These are phyloP conservation scores for Casuarius casuarius DNA, from an alignment of 2,113 vertebrate species.

Conservation along the genomic window DNA sequence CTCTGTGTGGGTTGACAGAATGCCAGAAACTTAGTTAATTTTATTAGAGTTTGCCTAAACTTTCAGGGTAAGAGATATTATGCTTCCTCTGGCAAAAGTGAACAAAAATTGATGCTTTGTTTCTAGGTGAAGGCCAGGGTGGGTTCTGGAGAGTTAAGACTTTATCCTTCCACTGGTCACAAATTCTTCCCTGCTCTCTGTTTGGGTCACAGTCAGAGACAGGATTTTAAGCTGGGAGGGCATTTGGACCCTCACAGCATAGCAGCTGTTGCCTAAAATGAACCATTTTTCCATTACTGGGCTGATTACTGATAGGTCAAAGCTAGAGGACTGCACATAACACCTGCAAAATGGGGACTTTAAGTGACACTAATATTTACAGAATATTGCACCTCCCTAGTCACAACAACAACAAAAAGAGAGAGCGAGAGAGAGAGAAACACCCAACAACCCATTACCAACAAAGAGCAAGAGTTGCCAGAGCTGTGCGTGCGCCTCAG, in stretches of 20 bases:
- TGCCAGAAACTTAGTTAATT: not conserved
- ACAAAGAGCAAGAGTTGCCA: rapidly evolving
- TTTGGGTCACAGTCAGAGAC: not conserved
- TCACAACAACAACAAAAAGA: not conserved
- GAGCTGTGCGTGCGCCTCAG: not conserved
- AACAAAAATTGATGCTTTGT: not conserved
- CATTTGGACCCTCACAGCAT: not conserved
- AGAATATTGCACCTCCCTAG: not conserved
- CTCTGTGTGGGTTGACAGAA: not conserved
- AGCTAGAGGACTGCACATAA: not conserved
- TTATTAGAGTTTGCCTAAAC: not conserved
- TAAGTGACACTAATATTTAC: not conserved
- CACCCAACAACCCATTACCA: not conserved
- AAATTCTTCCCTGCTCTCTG: not conserved
- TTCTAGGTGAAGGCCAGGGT: not conserved
- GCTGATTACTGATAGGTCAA: not conserved
- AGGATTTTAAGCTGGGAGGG: not conserved
- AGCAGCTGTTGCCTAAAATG: not conserved
- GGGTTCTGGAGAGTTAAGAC: not conserved
- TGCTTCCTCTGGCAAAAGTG: not conserved
- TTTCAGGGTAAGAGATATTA: not conserved
- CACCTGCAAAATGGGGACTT: not conserved
- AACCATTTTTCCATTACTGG: not conserved
- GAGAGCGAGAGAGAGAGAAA: not conserved
- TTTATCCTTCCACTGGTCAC: not conserved